phyloP scores from a whole-genome alignment of 2,888 invertebrate species.

The Pyrocoelia pectoralis region DNA sequence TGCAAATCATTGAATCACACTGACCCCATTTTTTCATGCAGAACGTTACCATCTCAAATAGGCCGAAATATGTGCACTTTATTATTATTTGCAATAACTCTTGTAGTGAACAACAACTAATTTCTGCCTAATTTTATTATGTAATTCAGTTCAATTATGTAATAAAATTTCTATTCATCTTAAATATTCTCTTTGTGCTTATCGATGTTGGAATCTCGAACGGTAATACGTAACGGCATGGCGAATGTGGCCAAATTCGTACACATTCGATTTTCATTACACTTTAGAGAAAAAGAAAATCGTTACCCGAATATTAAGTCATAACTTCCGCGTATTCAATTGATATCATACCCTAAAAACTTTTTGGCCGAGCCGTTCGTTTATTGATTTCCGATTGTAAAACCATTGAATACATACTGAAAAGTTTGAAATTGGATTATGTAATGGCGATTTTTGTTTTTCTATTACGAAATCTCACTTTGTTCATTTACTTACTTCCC shows the following conservation, averaged over 20 bases:
- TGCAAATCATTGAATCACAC: too few relatives aligned
- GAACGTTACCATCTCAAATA: too few relatives aligned
- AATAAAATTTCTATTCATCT: too few relatives aligned
- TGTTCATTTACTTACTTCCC: slow-evolving; percentile 12
- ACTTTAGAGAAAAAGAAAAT: slow-evolving; percentile 38
- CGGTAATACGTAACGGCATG: too few relatives aligned
- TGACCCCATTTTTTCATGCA: too few relatives aligned
- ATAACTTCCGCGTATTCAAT: slow-evolving; percentile 46
- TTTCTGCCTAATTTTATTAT: too few relatives aligned
- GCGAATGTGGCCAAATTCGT: neutral
- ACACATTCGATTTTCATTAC: slow-evolving; percentile 1
- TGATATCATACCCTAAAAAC: slow-evolving; percentile 45
- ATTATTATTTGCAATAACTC: too few relatives aligned
- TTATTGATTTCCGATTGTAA: slow-evolving; percentile 47
- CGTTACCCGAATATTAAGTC: slow-evolving; percentile 42
- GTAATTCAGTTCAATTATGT: too few relatives aligned
- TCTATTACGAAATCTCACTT: slow-evolving; percentile 20
- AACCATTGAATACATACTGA: slow-evolving; percentile 43
- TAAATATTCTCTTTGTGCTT: too few relatives aligned
- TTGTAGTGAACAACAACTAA: too few relatives aligned
- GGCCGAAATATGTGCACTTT: too few relatives aligned
- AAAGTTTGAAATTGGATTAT: slow-evolving; percentile 43
- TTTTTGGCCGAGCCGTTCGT: slow-evolving; percentile 39
- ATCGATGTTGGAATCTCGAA: too few relatives aligned
- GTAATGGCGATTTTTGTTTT: slow-evolving; percentile 39